A percentile compares a stretch with the other conserved stretches of the same genome.
phyloP scores from a whole-genome alignment of 2,113 vertebrate genomes.

The Mustela lutreola region DNA sequence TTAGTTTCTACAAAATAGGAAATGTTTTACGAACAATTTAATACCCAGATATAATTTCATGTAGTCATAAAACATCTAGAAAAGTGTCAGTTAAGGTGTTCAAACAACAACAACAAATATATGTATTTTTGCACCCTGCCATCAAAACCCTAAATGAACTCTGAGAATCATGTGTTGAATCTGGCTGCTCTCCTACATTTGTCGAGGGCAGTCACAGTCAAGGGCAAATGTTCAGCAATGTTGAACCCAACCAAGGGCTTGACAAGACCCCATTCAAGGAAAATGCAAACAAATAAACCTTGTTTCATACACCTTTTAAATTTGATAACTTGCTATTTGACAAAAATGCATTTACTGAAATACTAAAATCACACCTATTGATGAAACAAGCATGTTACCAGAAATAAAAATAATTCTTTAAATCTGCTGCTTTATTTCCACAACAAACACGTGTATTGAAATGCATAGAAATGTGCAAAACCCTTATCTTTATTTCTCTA shows the following conservation, averaged over 20 bases:
- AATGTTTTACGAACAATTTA: constrained; percentile 7
- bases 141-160: constrained; percentile 69
- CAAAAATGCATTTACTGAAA: neutral
- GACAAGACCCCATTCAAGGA: neutral
- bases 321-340: neutral
- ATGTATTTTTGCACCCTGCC: constrained; percentile 28
- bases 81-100: neutral
- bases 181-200: neutral
- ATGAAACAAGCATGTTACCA: neutral
- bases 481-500: neutral
- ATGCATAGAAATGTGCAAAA: neutral
- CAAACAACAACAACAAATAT: neutral
- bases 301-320: neutral
- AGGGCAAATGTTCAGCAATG: neutral
- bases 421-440: neutral
- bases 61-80: constrained; percentile 25
- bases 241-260: neutral
- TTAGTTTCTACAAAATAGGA: constrained; percentile 70
- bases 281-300: neutral
- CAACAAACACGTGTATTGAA: neutral
- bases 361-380: neutral
- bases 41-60: constrained; percentile 33
- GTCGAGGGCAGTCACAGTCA: constrained; percentile 2
- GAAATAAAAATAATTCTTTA: constrained; percentile 32
- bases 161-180: constrained; percentile 20